phyloP scores from a whole-genome alignment of 2,888 invertebrate species.

The Enchytraeus crypticus region DNA sequence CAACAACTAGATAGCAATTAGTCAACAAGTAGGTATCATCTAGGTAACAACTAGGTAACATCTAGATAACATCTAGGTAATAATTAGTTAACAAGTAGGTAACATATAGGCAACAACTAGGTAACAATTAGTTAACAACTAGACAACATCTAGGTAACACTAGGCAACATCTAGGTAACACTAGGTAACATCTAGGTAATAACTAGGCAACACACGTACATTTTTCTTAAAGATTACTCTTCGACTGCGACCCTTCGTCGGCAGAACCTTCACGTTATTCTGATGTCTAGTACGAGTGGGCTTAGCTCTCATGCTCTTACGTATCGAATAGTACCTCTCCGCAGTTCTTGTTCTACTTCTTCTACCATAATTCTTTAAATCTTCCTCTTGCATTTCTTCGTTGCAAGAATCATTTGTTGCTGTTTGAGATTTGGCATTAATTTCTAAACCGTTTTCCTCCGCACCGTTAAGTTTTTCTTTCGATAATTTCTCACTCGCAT shows the following conservation, averaged over 20 bases:
- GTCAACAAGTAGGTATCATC: too few species aligned
- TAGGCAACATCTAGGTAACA: too few species aligned
- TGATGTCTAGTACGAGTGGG: constrained; percentile 37
- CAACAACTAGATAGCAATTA: too few species aligned
- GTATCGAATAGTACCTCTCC: constrained; percentile 29
- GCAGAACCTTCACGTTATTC: constrained; percentile 32
- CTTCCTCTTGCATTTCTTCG: background rate
- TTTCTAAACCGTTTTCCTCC: background rate
- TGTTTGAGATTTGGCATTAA: too few species aligned
- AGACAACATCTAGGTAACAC: too few species aligned
- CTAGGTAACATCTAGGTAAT: background rate
- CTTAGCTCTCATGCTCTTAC: constrained; percentile 42
- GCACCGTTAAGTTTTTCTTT: too few species aligned
- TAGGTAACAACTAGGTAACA: too few species aligned
- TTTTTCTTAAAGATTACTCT: constrained; percentile 64
- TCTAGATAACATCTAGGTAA: too few species aligned
- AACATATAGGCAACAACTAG: too few species aligned
- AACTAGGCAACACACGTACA: constrained; percentile 37
- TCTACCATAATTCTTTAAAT: background rate
- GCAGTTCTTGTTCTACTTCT: constrained; percentile 13
- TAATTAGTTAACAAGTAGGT: background rate
- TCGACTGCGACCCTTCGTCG: constrained; percentile 63
- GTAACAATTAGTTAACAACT: too few species aligned
- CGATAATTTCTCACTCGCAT: too few species aligned
- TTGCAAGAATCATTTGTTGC: background rate